These are phyloP conservation scores for Pedetes capensis DNA, from an alignment of 2,113 vertebrate species.

Conservation along the genomic window DNA sequence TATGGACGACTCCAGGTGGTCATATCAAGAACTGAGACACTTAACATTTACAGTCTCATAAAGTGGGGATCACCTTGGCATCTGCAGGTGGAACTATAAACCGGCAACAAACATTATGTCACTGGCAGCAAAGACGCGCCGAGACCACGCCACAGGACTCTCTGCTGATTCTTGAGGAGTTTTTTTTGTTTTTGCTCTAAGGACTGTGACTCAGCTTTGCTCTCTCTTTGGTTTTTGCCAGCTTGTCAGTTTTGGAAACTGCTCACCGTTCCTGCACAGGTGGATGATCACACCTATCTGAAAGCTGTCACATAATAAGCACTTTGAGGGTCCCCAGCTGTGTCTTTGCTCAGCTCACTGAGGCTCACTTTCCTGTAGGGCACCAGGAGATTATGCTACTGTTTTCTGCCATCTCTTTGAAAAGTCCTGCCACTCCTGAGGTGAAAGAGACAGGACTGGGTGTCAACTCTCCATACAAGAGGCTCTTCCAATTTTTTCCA, in stretches of 20 bases:
- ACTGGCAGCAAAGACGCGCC: not conserved
- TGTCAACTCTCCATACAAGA: not conserved
- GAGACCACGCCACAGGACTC: not conserved
- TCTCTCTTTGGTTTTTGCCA: not conserved
- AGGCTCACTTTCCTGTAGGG: rapidly evolving
- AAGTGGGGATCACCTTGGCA: conserved; percentile 42
- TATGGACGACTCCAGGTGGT: not conserved
- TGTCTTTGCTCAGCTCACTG: not conserved
- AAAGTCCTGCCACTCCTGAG: not conserved
- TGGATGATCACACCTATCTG: not conserved
- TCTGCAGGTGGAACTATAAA: not conserved
- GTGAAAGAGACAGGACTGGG: not conserved
- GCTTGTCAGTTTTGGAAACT: not conserved
- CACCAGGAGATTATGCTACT: not conserved
- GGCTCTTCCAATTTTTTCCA: not conserved
- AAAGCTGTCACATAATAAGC: not conserved
- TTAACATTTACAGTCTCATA: conserved; percentile 9
- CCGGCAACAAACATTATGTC: not conserved
- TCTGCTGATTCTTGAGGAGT: not conserved
- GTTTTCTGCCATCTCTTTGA: not conserved
- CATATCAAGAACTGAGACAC: not conserved
- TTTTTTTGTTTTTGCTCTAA: not conserved
- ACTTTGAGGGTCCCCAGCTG: not conserved
- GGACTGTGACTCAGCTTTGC: not conserved
- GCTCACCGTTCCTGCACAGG: not conserved